Evolutionary conservation across 1,140 invertebrate genomes (phyloP), one percentile per base, ranked within the genome.

Genomic region (Hyles euphorbiae): DNA sequence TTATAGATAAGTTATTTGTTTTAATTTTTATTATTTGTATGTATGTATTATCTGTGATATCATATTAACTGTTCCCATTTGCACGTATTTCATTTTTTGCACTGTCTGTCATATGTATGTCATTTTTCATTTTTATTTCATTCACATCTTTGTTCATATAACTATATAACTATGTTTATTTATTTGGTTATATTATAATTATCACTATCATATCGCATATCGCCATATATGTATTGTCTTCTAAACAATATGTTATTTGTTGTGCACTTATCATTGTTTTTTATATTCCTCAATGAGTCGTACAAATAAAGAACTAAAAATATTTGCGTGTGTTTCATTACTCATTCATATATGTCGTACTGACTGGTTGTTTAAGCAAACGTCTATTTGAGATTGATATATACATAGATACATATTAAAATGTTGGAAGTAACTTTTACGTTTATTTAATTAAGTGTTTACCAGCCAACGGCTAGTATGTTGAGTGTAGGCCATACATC

Each of bases 271-370:
- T 58, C 50, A 48, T 53, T 51, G 36, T 45, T 59, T 63, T 56
- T 65, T 45, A 56, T 33, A 45, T 55, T 58, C 12, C 56, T 56
- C 65, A 61, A 67, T 50, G 64, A 74, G 64, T 77, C 80, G 78
- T 85, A 83, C 82, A 85, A 85, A 85, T 85, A 85, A 81, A 85
- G 82, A 83, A 81, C 74, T 78, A 22, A 70, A 76, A 68, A 32
- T 45, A 32, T 9, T 63, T 45, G 22, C 4, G 8, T 46, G 8
- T 34, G 54, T 56, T 56, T 56, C 47, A 47, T 56, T 56, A 5
- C 40, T 55, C 12, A 53, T 10, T 40, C 22, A 2, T 22, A 22
- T 22, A 22, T 22, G 22, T 22, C 22, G 22, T 22, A 22, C 22
- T 22, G 22, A 22, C 1, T 22, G 2, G 22, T 22, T 1, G 22